Evolutionary conservation across 2,113 vertebrate species (phyloP), one percentile per base, ranked within the genome.

Genomic region (Etheostoma cragini): DNA sequence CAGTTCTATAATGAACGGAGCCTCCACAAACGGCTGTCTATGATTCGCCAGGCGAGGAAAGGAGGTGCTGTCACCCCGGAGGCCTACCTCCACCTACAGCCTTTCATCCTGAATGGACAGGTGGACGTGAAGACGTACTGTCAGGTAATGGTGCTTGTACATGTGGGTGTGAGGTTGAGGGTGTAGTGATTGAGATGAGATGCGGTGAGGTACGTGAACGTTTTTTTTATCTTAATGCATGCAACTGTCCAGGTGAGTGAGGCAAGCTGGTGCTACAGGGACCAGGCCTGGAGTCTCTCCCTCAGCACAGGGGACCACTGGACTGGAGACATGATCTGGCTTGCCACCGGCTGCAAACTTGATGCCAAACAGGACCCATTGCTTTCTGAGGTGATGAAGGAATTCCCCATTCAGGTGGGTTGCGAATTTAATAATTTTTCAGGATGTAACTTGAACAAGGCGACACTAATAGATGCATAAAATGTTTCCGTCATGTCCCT

Each of bases 1-100:
- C 95, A 95, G 90, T 95, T 96, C 87, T 95, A 96, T 11, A 93
- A 90, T 7, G 93, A 96, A 50, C 93, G 91, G 49, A 95, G 95
- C 72, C 90, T 95, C 8, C 93, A 93, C 78, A 94, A 88, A 71
- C 89, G 95, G 5, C 85, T 96, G 70, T 89, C 89, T 26, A 95
- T 95, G 95, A 95, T 95, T 49, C 90, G 72, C 38, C 95, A 92
- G 72, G 95, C 94, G 2, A 90, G 95, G 71, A 95, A 95, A 88
- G 94, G 95, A 57, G 94, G 95, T 0, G 94, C 95, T 0, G 90
- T 96, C 75, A 96, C 95, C 7, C 94, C 95, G 0, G 95, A 96
- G 91, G 94, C 93, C 46, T 96, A 96, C 67, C 58, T 89, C 35
- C 93, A 95, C 8, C 91, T 96, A 3, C 89, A 92, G 86, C 93